Base-by-base conservation (phyloP, 2,113 vertebrate genomes). In the Climacteris rufus region DNA sequence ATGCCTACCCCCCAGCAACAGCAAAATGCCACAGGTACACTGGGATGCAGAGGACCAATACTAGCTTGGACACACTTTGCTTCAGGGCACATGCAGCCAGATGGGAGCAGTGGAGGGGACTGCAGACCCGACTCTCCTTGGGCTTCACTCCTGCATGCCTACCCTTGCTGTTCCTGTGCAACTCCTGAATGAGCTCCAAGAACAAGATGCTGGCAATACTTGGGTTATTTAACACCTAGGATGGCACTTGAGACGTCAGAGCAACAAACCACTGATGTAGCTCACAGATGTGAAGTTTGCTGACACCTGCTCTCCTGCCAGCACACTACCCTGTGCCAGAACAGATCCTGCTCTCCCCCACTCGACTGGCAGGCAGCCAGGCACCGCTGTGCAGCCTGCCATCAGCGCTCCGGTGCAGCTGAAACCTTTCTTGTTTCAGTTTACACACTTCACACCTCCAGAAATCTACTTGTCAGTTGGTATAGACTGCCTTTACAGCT, bases 141-240 rank as follows among this genome's bases (percentile, higher is more conserved):
- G 42, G 10, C 40, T 84, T 78, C 54, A 60, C 3, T 21, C 10
- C 19, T 76, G 39, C 31, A 57, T 3, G 1, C 28, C 18, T n/a
- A 22, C 3, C 6, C 42, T 53, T 2, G 1, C 16, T 49, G 24
- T 16, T 61, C 37, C 69, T 4, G 1, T 31, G 25, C 6, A 24
- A 33, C 33, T 83, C 25, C 37, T 35, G 47, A 69, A 77, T 0
- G 0, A 59, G 8, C 24, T 92, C n/a, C 28, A 66, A 49, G n/a
- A 50, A 22, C 10, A 71, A 35, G 33, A 25, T 5, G 8, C 23
- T 57, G 27, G 9, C 22, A 10, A 5, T 50, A 7, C 24, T 39
- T 0, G 0, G 5, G 22, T 30, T 59, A 30, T 63, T 69, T 80
- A 40, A 8, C 11, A 37, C 24, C 23, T 12, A 27, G 70, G 56